Evolutionary conservation across 2,888 invertebrate genomes (phyloP), one percentile per base, ranked within the genome.

Genomic region (Eurytoma californica): DNA sequence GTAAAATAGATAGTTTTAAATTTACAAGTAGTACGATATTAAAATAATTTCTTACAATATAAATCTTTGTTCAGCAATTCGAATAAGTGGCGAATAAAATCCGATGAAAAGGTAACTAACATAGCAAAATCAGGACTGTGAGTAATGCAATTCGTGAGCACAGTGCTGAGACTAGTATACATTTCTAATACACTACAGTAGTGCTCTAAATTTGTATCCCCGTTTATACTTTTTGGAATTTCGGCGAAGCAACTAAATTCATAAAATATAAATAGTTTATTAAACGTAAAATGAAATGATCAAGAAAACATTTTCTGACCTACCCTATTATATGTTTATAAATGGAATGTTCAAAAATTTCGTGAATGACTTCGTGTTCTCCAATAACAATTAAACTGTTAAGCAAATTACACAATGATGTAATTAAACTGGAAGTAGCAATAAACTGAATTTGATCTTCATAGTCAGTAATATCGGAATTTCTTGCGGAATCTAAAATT

Each of bases 171-270:
- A 47, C 88, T 87, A 0, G 90, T 87, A 82, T 92, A 91, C 92
- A 92, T 92, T 86, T 92, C 91, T 70, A 92, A 81, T 75, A 92
- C 86, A 60, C 92, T 92, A 77, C 90, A 89, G 82, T 91, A 92
- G 63, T 91, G 85, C 2, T 89, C 86, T 7, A 91, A 82, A 82
- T 89, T 89, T 82, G 86, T 90, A 18, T 90, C 89, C 61, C 86
- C 88, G 3, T 85, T 86, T 2, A 90, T 84, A 76, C 86, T 86
- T 67, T 88, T 85, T 2, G 89, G 88, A 49, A 91, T 90, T 58
- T 87, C 86, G 14, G 86, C 88, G 65, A 92, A 85, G 61, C 90
- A 91, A 51, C 92, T 92, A 81, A 68, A 86, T 55, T 12, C 55
- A 55, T 67, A 60, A 68, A 80, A 75, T 16, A 20, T 16, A 30